phyloP scores from a whole-genome alignment of 2,797 vertebrate genomes.

The Galaxias olidus region DNA sequence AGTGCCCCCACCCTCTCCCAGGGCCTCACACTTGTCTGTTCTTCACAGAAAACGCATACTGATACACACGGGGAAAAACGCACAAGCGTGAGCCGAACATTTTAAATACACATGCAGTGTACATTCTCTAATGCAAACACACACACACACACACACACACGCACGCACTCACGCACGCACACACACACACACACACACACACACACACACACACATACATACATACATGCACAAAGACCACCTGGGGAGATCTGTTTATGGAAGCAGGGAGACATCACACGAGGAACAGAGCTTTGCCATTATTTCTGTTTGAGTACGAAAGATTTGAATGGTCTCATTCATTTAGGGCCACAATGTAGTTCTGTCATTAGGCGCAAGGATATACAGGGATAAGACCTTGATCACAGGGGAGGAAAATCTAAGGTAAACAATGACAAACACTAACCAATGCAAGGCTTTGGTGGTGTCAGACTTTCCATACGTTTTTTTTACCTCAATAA shows the following conservation, averaged over 20 bases:
- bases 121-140: conserved; percentile 21
- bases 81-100: neutral
- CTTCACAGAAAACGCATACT: conserved; percentile 27
- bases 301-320: conserved; percentile 52
- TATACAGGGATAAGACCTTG: conserved; percentile 27
- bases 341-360: conserved; percentile 40
- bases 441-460: conserved; percentile 17
- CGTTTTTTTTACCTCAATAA: neutral
- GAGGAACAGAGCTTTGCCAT: conserved; percentile 53
- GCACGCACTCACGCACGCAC: conserved; percentile 21
- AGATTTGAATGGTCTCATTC: conserved; percentile 38
- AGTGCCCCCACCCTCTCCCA: conserved; percentile 44
- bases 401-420: conserved; percentile 43
- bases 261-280: conserved; percentile 58
- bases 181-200: conserved; percentile 17
- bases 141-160: conserved; percentile 17
- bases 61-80: conserved; percentile 12
- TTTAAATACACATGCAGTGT: neutral
- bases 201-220: conserved; percentile 20
- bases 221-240: conserved; percentile 68
- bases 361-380: conserved; percentile 27
- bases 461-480: neutral
- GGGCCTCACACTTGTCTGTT: conserved; percentile 59
- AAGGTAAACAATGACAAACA: conserved; percentile 40
- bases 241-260: conserved; percentile 87